phyloP scores from a whole-genome alignment of 1,140 invertebrate species.

The Penaeus japonicus region DNA sequence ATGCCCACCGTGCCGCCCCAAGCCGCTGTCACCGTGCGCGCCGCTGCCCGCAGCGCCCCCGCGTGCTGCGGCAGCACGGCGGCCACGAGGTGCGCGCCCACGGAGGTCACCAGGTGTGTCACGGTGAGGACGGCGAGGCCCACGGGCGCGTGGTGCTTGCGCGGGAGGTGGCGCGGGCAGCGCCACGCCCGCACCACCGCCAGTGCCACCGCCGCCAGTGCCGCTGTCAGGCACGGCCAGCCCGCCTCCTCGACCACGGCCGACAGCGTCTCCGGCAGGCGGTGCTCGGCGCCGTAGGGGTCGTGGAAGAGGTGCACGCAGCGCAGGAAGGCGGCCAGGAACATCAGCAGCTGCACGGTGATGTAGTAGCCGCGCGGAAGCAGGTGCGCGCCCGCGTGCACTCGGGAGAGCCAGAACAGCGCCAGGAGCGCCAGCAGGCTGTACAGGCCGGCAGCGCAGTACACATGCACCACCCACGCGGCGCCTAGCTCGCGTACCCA shows the following conservation, averaged over 20 bases:
- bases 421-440: constrained; percentile 82
- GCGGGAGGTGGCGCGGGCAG: constrained; percentile 43
- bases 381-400: constrained; percentile 42
- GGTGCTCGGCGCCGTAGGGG: constrained; percentile 76
- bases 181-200: constrained; percentile 79
- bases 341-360: constrained; percentile 79
- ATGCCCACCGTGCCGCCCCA: constrained; percentile 46
- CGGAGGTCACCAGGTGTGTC: constrained; percentile 46
- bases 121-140: constrained; percentile 52
- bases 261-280: constrained; percentile 65
- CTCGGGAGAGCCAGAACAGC: constrained; percentile 64
- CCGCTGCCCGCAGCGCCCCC: constrained; percentile 38
- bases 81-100: constrained; percentile 47
- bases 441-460: constrained; percentile 82
- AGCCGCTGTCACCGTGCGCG: constrained; percentile 35
- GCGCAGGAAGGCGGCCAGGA: constrained; percentile 79
- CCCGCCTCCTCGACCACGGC: constrained; percentile 65
- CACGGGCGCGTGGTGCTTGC: constrained; percentile 41
- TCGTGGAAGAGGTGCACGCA: constrained; percentile 81
- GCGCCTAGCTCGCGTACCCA: constrained; percentile 67
- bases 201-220: constrained; percentile 84
- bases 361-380: constrained; percentile 74
- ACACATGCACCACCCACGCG: constrained; percentile 89
- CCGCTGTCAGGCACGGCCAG: constrained; percentile 76
- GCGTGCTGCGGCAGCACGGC: constrained; percentile 43